Evolutionary conservation across 2,888 invertebrate species (phyloP).

Genomic region (Matsumyia berberina): DNA sequence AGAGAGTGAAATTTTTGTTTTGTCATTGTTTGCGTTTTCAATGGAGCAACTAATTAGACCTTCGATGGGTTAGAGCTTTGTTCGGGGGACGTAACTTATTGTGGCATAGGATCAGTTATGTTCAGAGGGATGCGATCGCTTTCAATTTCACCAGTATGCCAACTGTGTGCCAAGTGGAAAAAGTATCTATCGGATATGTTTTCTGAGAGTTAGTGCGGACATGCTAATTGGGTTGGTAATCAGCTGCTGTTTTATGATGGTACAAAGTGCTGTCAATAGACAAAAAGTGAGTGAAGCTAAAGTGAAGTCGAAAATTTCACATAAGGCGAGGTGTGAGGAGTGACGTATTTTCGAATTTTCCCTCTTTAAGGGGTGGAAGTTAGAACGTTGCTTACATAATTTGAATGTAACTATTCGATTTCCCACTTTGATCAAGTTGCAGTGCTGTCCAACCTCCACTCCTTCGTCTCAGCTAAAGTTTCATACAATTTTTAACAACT

Average conservation of each 20-base stretch:
- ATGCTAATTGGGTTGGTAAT: not conserved
- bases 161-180: constrained; percentile 4
- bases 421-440: no score
- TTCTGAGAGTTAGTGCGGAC: not conserved
- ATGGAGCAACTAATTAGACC: constrained; percentile 51
- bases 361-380: no score
- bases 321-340: no score
- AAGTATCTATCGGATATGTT: not conserved
- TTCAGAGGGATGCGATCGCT: not conserved
- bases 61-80: not conserved
- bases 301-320: not conserved
- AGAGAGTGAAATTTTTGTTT: constrained; percentile 47
- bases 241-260: not conserved
- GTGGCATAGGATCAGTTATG: no score
- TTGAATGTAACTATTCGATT: no score
- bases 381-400: no score
- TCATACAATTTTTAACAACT: no score
- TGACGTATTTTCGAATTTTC: no score
- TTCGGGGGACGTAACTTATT: no score
- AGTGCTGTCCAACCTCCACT: no score
- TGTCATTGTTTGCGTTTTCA: constrained; percentile 31
- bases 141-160: constrained; percentile 4
- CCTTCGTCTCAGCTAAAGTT: no score
- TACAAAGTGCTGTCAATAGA: not conserved
- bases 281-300: not conserved